Conservation (phyloP, 2,797 vertebrate genomes). For the Chromobotia macracanthus region DNA sequence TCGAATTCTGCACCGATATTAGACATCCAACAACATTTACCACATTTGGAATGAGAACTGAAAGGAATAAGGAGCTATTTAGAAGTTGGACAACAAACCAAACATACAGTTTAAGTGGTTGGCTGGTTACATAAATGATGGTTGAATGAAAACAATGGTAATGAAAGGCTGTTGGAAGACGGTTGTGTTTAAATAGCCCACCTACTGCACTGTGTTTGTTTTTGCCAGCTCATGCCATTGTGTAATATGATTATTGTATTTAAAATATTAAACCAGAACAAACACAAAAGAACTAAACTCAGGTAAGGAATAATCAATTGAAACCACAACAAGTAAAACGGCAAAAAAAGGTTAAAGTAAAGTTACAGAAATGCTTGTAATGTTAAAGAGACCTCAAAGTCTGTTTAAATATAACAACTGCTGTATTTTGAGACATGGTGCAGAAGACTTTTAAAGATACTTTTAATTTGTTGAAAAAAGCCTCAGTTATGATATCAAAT, state of each 20-base stretch:
- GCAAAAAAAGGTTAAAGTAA: neutral
- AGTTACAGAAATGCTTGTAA: neutral
- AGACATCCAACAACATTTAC: slow-evolving; percentile 38
- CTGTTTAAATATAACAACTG: slow-evolving; percentile 1
- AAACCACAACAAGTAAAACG: slow-evolving; percentile 20
- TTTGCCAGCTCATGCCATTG: neutral
- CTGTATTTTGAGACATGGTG: neutral
- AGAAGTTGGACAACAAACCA: slow-evolving; percentile 64
- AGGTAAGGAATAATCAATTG: neutral
- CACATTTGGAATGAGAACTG: slow-evolving; percentile 42
- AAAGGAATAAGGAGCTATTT: slow-evolving; percentile 62
- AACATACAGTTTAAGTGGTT: slow-evolving; percentile 64
- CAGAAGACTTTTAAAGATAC: neutral
- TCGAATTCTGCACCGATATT: neutral
- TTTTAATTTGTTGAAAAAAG: neutral
- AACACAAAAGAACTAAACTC: neutral
- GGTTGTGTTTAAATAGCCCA: slow-evolving; percentile 32
- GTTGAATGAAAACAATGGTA: slow-evolving; percentile 47
- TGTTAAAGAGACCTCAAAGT: neutral
- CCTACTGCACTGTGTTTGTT: slow-evolving; percentile 20
- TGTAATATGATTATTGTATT: slow-evolving; percentile 1
- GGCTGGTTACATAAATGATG: slow-evolving; percentile 55
- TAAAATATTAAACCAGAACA: neutral
- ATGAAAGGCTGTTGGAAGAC: slow-evolving; percentile 36
- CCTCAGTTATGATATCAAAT: neutral